Base-by-base conservation (phyloP, 2,797 vertebrate species). In the Falco rusticolus region DNA sequence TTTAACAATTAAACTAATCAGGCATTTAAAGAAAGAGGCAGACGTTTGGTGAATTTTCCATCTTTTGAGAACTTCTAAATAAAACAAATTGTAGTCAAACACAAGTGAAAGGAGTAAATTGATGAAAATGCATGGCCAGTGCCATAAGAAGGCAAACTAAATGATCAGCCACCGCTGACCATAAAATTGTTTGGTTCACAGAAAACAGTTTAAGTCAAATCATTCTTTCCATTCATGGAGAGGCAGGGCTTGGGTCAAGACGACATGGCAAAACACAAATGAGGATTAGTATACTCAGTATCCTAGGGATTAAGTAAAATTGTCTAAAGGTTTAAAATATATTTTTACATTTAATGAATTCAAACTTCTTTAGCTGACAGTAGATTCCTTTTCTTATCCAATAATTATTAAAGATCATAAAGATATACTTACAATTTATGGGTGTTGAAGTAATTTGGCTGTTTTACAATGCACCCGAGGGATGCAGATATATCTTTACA, bases 381-480 rank as follows among this genome's bases (percentile, higher is more conserved):
- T 94, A 89, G 87, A 96, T 94, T 94, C 68, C 85, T 95, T 96
- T 96, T 79, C 78, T 90, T 93, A 89, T 89, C 75, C 93, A 88
- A 69, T 96, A 91, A 96, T 96, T 96, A 96, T 95, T 94, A 96
- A 94, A 97, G 92, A 95, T 94, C 85, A 96, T 97, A 94, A 97
- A 92, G 90, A 94, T 69, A 96, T 26, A 72, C 77, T 90, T 84
- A 82, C 54, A 95, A 93, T 94, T 85, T 92, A 95, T 88, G 93
- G 16, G 85, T 53, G 83, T 81, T 97, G 96, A 96, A 95, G 83
- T 77, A 96, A 96, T 96, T 94, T 95, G 89, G 90, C 83, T 95
- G 78, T 90, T 97, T 97, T 96, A 97, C 94, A 97, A 87, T 0
- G 70, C 95, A 95, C 84, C 9, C 0, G 69, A 94, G 94, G 93